These are phyloP conservation scores for Anarsia innoxiella DNA, from an alignment of 2,888 invertebrate species.

Conservation along the genomic window DNA sequence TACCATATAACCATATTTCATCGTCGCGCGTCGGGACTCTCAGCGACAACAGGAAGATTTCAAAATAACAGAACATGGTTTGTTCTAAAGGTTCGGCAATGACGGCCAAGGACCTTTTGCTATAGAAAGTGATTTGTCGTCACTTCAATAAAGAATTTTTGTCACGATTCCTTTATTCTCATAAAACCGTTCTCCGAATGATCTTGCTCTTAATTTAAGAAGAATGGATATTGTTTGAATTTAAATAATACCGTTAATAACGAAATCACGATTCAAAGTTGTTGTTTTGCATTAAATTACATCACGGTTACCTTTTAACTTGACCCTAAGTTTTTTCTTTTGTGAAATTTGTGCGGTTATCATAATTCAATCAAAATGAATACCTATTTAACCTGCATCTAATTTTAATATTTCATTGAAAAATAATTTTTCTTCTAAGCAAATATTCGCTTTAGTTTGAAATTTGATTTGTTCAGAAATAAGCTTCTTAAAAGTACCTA, in stretches of 20 bases:
- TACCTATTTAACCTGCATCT: too few species aligned
- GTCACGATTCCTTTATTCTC: constrained; percentile 59
- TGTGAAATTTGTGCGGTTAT: too few species aligned
- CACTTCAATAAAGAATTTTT: constrained; percentile 48
- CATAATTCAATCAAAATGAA: too few species aligned
- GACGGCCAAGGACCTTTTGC: constrained; percentile 57
- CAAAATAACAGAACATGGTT: constrained; percentile 48
- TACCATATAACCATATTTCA: constrained; percentile 66
- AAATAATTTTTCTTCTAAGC: too few species aligned
- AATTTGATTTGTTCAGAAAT: too few species aligned
- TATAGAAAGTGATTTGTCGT: constrained; percentile 50
- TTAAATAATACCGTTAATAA: constrained; percentile 46
- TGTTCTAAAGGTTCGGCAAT: constrained; percentile 45
- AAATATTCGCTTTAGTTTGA: too few species aligned
- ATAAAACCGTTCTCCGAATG: constrained; percentile 35
- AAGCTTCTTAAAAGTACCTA: too few species aligned
- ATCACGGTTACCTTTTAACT: too few species aligned
- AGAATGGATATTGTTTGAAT: constrained; percentile 20
- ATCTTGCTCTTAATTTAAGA: constrained; percentile 53
- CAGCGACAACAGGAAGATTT: constrained; percentile 30
- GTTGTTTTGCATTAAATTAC: too few species aligned
- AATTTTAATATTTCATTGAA: too few species aligned
- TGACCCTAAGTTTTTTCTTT: too few species aligned
- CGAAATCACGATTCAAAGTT: background rate
- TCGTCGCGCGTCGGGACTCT: constrained; percentile 42